Evolutionary conservation across 1,140 invertebrate species (phyloP), one percentile per base, ranked within the genome.

Genomic region (Macrosteles quadrilineatus): DNA sequence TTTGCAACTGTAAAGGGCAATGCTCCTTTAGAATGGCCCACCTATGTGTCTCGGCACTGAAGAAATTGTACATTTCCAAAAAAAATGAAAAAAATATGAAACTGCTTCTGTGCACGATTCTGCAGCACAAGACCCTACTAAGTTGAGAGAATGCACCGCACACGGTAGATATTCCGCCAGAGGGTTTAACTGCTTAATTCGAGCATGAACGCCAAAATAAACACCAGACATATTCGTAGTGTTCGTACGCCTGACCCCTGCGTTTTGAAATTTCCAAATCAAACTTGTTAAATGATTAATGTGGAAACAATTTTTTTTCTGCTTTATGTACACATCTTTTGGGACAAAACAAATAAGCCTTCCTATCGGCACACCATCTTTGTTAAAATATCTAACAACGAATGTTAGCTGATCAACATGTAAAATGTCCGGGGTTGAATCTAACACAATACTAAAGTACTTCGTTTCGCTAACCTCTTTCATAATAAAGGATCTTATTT

Each of bases 171-270:
- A 78, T 47, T 45, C 27, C 14, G 75, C 76, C 66, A 68, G 70
- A 32, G 72, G 65, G 73, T 76, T 75, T 64, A n/a, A 67, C 70
- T 75, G 66, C 68, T 76, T 73, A 65, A 81, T 78, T 68, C 70
- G 65, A 73, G 78, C 72, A 73, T 78, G 73, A 21, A 75, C 68
- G 19, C 76, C 76, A 31, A 70, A 70, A 67, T 73, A 77, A 17
- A 21, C 50, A 27, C 75, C 77, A 32, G 70, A 55, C 72, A 78
- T 78, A 67, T 76, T 76, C 21, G 32, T 55, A 25, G 72, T 73
- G 59, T 74, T 76, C 43, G 62, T 77, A 77, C 3, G 69, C 63
- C 71, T 78, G 75, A 17, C 73, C 75, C 29, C 72, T 32, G 45
- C 73, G 75, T 57, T 74, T 19, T 40, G n/a, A 14, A 19, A 63